Base-by-base conservation (phyloP, 1,140 invertebrate genomes). In the Colletes gigas region DNA sequence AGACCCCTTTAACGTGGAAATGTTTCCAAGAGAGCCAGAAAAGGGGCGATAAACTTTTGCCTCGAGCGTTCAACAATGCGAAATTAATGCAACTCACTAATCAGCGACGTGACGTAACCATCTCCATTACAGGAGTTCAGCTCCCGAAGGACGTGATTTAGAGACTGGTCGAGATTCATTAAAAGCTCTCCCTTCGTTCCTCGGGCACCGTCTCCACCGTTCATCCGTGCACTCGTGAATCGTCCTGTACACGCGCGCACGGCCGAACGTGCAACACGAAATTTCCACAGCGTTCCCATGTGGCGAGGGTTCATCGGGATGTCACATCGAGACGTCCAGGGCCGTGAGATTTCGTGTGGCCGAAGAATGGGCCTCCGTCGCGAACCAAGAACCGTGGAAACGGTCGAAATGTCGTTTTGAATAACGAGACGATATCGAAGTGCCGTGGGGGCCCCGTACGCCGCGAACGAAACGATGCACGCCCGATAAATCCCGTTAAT, bases 401-500 rank as follows among this genome's bases (percentile, higher is more conserved):
- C 75, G 60, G 59, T 78, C n/a, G 68, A 71, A 57, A 60, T 62
- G 77, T 68, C 76, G 78, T 87, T 87, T 86, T 86, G 88, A 90
- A 81, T 88, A 88, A 88, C 79, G 81, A 84, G 67, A 78, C 74
- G 81, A 84, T 79, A 84, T 85, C 71, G 82, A 78, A 71, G 82
- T 83, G 80, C 41, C 73, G 75, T 41, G 54, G 81, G 80, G 79
- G 74, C 68, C 10, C 84, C 78, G 83, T 81, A 85, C 70, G 76
- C 77, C 68, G 83, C 62, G 73, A 77, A 71, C 68, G 52, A 60
- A 81, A 86, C 86, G 90, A 91, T 90, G 88, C 85, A 89, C 84
- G 88, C 84, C 83, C 89, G 89, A 91, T 92, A 92, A 92, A 91
- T 90, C 89, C 87, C 85, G 71, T 84, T 92, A 91, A 92, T 90